Percentiles rank a stretch among this genome's conserved stretches.
Evolutionary conservation across 2,113 vertebrate genomes (phyloP).

Genomic region (Tragelaphus buxtoni): DNA sequence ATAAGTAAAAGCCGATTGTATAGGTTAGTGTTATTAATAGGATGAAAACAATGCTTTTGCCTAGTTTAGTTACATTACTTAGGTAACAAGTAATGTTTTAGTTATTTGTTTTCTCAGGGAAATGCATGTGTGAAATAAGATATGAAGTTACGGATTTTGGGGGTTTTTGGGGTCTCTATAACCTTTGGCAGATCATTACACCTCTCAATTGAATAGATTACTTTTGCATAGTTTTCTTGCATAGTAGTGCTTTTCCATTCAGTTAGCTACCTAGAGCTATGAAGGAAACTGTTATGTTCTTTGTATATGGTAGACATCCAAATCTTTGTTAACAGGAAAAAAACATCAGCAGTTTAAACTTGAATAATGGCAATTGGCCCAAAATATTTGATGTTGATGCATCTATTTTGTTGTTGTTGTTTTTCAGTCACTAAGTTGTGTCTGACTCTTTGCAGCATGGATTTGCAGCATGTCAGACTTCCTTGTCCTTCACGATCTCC

Average conservation of each 20-base stretch:
- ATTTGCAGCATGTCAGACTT: background rate
- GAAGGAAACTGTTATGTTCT: background rate
- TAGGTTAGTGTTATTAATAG: background rate
- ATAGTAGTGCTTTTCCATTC: background rate
- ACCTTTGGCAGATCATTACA: background rate
- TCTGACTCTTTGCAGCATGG: background rate
- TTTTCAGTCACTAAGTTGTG: background rate
- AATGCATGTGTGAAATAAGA: background rate
- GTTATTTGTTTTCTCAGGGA: background rate
- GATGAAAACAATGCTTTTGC: background rate
- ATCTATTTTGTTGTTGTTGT: background rate
- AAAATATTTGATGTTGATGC: background rate
- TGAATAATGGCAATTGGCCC: background rate
- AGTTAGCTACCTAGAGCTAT: background rate
- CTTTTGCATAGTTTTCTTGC: background rate
- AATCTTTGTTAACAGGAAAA: constrained; percentile 27
- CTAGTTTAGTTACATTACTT: background rate
- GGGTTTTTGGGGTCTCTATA: background rate
- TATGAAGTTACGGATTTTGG: background rate
- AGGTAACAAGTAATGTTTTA: background rate
- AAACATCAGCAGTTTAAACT: background rate
- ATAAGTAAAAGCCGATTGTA: background rate
- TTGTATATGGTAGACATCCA: background rate
- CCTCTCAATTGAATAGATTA: background rate
- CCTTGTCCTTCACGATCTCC: background rate